A percentile compares a stretch with the other conserved stretches of the same genome.
phyloP scores from a whole-genome alignment of 2,888 invertebrate genomes.

The Macrophya annulata region DNA sequence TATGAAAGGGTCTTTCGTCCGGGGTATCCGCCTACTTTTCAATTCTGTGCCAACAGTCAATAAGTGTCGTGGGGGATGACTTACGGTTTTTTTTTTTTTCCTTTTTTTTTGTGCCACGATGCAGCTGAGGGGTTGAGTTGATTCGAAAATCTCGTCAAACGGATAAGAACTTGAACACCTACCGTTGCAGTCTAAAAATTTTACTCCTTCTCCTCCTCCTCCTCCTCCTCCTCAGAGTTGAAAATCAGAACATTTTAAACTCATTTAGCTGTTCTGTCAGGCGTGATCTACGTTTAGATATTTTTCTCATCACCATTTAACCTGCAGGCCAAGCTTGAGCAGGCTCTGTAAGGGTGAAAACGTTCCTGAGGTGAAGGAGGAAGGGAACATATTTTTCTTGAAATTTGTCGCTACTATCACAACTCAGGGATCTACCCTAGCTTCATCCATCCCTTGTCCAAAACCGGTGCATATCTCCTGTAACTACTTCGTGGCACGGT shows the following conservation, averaged over 20 bases:
- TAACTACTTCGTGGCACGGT: conserved; percentile 31
- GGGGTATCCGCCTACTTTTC: conserved; percentile 72
- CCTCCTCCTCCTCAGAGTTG: conserved; percentile 61
- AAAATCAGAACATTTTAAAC: conserved; percentile 77
- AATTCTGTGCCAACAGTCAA: conserved; percentile 77
- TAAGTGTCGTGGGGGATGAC: conserved; percentile 78
- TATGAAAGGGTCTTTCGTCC: conserved; percentile 37
- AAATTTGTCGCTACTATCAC: conserved; percentile 78
- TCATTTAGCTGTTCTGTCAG: conserved; percentile 65
- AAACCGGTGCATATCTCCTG: conserved; percentile 42
- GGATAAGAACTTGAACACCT: conserved; percentile 9
- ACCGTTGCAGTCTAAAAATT: conserved; percentile 28
- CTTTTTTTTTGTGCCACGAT: background rate
- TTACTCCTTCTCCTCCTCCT: conserved; percentile 7
- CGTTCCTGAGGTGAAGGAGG: conserved; percentile 67
- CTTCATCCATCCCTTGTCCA: conserved; percentile 55
- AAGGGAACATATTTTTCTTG: conserved; percentile 75
- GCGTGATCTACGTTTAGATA: conserved; percentile 77
- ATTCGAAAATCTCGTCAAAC: background rate
- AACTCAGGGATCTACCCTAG: conserved; percentile 76
- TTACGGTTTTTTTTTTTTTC: conserved; percentile 67
- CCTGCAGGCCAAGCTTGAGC: conserved; percentile 56
- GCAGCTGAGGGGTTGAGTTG: background rate
- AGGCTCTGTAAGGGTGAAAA: conserved; percentile 75
- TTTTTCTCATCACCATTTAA: conserved; percentile 75